Percentiles rank a stretch among this genome's conserved stretches.
These are phyloP conservation scores for Orthonevra nobilis DNA, from an alignment of 2,888 invertebrate genomes.

Conservation along the genomic window DNA sequence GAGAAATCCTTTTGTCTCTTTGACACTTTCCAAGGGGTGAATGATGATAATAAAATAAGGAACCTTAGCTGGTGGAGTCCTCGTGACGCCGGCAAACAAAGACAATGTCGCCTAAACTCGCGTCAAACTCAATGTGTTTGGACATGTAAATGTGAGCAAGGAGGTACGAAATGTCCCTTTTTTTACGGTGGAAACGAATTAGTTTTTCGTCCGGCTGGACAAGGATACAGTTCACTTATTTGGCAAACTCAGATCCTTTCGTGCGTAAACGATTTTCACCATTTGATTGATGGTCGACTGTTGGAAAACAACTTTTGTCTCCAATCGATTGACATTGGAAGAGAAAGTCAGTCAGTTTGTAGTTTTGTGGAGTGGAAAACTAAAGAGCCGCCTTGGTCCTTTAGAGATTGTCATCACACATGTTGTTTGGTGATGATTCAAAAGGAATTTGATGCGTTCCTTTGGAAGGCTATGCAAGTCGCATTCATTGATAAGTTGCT, in stretches of 20 bases:
- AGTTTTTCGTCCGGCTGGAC: slow-evolving; percentile 12
- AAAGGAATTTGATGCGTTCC: too few relatives aligned
- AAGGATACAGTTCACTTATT: neutral
- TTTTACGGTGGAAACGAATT: slow-evolving; percentile 23
- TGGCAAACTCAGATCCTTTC: slow-evolving; percentile 19
- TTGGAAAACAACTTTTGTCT: slow-evolving; percentile 27
- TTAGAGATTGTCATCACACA: too few relatives aligned
- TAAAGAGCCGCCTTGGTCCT: too few relatives aligned
- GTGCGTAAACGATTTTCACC: slow-evolving; percentile 53
- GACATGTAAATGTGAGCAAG: neutral
- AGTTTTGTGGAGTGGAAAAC: too few relatives aligned
- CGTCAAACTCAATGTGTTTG: slow-evolving; percentile 17
- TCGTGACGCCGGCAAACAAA: slow-evolving; percentile 42
- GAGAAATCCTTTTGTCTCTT: slow-evolving; percentile 57
- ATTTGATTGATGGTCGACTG: slow-evolving; percentile 59
- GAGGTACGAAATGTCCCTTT: slow-evolving; percentile 20
- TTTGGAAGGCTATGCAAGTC: too few relatives aligned
- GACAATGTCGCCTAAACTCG: slow-evolving; percentile 21
- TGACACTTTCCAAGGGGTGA: slow-evolving; percentile 42
- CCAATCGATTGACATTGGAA: slow-evolving; percentile 7
- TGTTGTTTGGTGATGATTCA: slow-evolving; percentile 7
- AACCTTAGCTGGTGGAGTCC: slow-evolving; percentile 43
- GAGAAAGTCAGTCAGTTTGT: too few relatives aligned
- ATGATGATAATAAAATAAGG: slow-evolving; percentile 63
- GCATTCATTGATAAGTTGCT: too few relatives aligned